Evolutionary conservation across 2,797 vertebrate genomes (phyloP), one percentile per base, ranked within the genome.

Genomic region (Novumbra hubbsi): DNA sequence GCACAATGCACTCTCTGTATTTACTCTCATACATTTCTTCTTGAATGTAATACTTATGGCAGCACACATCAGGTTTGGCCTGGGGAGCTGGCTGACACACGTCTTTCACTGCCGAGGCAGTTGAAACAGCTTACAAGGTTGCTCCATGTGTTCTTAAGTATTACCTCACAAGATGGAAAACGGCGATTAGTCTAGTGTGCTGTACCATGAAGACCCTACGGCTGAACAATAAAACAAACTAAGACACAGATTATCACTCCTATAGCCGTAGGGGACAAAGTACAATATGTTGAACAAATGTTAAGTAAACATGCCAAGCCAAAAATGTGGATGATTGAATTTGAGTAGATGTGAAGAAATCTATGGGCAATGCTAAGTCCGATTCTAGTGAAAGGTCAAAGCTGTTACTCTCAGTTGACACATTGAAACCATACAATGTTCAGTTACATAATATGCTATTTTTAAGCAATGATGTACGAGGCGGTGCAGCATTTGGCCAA

Each of bases 161-260:
- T 76, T 74, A 66, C 80, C 79, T 86, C 76, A 76, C 73, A 73
- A 82, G 71, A 78, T 73, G 11, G 72, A 76, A 83, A 85, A 76
- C 30, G 76, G 70, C 57, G 82, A 90, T 90, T 89, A 84, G 80
- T 83, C 81, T 81, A 81, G 69, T 24, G 81, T 73, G 73, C 75
- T 74, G 82, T 79, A 82, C 73, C 78, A 81, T 82, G 79, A 84
- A 84, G 83, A 85, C 86, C 87, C 86, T 24, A 82, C 74, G 87
- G 88, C 84, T 78, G 85, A 85, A 88, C 87, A 89, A 90, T 90
- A 88, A 88, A 90, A 86, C 81, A 89, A 80, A 86, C 83, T 84
- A 89, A 86, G 85, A 89, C 80, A 85, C 78, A 83, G 84, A 88
- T 89, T 86, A 90, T 82, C 76, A 2, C 74, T 83, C 77, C 76